A percentile compares a stretch with the other conserved stretches of the same genome.
phyloP scores from a whole-genome alignment of 2,113 vertebrate genomes.

The Synodontis membranacea region DNA sequence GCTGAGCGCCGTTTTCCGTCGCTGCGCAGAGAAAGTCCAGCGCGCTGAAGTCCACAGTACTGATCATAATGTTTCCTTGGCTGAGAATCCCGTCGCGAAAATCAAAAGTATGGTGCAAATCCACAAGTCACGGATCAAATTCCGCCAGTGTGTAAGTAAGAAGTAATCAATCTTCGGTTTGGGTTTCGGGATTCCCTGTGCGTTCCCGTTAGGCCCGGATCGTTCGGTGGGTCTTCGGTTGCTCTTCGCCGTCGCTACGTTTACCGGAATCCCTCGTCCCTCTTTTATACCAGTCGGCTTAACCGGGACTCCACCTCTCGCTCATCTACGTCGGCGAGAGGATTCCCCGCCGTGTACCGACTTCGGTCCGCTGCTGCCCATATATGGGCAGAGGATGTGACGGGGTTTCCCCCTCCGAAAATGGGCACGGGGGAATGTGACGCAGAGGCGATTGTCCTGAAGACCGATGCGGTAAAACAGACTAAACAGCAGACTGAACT shows the following conservation, averaged over 20 bases:
- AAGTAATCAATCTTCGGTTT: slow-evolving; percentile 24
- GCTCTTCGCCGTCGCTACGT: slow-evolving; percentile 49
- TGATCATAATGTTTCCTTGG: slow-evolving; percentile 44
- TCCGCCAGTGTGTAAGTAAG: background rate
- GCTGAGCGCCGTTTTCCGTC: slow-evolving; percentile 27
- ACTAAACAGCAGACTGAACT: slow-evolving; percentile 12
- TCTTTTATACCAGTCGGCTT: slow-evolving; percentile 46
- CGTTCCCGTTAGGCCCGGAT: slow-evolving; percentile 1
- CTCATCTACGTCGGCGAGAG: slow-evolving; percentile 50
- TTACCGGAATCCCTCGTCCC: slow-evolving; percentile 48
- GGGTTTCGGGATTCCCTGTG: slow-evolving; percentile 49
- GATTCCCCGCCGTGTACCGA: slow-evolving; percentile 55
- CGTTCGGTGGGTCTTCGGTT: slow-evolving; percentile 9
- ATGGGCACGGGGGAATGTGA: slow-evolving; percentile 56
- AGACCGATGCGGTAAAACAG: slow-evolving; percentile 50
- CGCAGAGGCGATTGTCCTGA: slow-evolving; percentile 53
- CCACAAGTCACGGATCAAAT: slow-evolving; percentile 23
- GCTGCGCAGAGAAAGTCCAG: slow-evolving; percentile 51
- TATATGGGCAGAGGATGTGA: slow-evolving; percentile 59
- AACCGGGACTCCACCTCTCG: slow-evolving; percentile 41
- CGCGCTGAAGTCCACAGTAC: slow-evolving; percentile 55
- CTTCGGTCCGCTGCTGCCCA: slow-evolving; percentile 49
- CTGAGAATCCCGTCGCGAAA: background rate
- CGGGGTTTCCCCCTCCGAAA: slow-evolving; percentile 59
- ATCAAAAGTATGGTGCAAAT: slow-evolving; percentile 28